Evolutionary conservation across 2,113 vertebrate species (phyloP), one percentile per base, ranked within the genome.

Genomic region (Chlorocebus sabaeus): DNA sequence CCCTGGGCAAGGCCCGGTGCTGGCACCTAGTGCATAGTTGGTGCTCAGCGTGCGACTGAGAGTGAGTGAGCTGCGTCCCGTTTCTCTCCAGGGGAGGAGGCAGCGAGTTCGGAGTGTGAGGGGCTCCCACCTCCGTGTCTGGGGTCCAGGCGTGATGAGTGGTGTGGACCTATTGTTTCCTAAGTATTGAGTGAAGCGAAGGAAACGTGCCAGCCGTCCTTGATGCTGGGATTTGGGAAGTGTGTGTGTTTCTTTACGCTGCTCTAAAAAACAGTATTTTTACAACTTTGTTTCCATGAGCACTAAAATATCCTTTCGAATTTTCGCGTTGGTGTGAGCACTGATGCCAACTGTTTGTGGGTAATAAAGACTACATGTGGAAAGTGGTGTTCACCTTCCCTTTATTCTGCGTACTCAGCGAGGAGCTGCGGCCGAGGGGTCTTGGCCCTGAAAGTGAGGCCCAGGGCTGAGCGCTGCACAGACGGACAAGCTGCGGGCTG

Each of bases 391-490:
- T 5, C 23, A 1, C 0, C 0, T 18, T 52, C 32, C 72, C 81
- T 38, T 79, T 30, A 12, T 82, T 67, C 70, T 14, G 1, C 6
- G n/a, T 8, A 3, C 30, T 6, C 40, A 8, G 1, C 1, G 2
- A 0, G 8, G 38, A 2, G 30, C 59, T 0, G 1, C 1, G 9
- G 73, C 57, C 10, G 30, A 0, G 0, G 5, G 81, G 67, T 8
- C 35, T 0, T 23, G 32, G 43, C 14, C 83, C 1, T 18, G 5
- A 9, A 13, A 27, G 11, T 32, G 76, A 13, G 78, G 14, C 17
- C 43, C 2, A 16, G n/a, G n/a, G 35, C 38, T 10, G 40, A 40
- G 14, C 1, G 0, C 12, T 23, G 6, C 5, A 3, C 3, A 11
- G 81, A 40, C 13, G 0, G 70, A 8, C 17, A 1, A 1, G 32